A percentile compares a stretch with the other conserved stretches of the same genome.
Conservation (phyloP, 2,113 vertebrate genomes). For the Neotragus pygmaeus region DNA sequence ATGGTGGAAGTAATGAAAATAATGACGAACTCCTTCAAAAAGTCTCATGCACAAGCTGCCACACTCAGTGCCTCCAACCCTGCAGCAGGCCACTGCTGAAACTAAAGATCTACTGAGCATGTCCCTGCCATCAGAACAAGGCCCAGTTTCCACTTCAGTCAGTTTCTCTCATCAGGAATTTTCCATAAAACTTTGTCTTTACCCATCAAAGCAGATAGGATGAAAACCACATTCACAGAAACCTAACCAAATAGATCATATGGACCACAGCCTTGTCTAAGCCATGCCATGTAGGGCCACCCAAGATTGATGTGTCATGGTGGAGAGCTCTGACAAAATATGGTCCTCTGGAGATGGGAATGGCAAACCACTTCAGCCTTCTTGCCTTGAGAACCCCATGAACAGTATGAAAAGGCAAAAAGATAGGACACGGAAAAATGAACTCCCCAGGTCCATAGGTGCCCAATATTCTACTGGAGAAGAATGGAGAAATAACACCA, state of each 20-base stretch:
- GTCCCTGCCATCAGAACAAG: not conserved
- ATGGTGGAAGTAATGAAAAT: not conserved
- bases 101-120: not conserved
- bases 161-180: not conserved
- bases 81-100: not conserved
- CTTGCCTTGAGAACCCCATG: not conserved
- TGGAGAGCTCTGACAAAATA: not conserved
- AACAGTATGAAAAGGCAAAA: not conserved
- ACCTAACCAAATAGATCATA: not conserved
- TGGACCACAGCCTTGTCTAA: not conserved
- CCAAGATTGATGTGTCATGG: not conserved
- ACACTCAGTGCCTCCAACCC: not conserved
- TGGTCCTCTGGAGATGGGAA: not conserved
- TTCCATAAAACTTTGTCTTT: not conserved
- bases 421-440: not conserved
- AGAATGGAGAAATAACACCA: not conserved
- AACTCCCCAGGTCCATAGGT: not conserved
- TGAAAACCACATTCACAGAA: not conserved
- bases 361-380: not conserved
- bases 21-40: accelerated
- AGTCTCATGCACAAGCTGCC: not conserved
- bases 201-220: not conserved
- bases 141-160: not conserved
- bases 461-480: not conserved
- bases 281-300: not conserved